phyloP scores from a whole-genome alignment of 2,888 invertebrate species.

The Malthinus seriepunctatus region DNA sequence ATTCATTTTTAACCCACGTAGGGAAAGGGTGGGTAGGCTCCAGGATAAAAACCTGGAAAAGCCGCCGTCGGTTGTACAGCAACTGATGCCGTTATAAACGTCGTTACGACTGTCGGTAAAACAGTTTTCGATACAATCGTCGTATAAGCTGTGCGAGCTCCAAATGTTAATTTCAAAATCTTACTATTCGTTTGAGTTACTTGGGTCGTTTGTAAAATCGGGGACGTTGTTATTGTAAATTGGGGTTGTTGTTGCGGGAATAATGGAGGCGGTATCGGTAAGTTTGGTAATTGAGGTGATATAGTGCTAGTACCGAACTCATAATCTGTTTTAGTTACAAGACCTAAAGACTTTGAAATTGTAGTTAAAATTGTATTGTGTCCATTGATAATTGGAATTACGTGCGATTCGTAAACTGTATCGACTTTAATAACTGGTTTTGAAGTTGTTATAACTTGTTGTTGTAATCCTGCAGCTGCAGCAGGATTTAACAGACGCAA shows the following conservation, averaged over 20 bases:
- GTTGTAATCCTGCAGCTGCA: slow-evolving; percentile 60
- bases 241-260: slow-evolving; percentile 67
- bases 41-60: slow-evolving; percentile 78
- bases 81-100: slow-evolving; percentile 79
- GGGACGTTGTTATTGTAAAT: slow-evolving; percentile 77
- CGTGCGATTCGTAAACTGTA: slow-evolving; percentile 81
- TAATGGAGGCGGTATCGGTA: slow-evolving; percentile 56
- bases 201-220: slow-evolving; percentile 77
- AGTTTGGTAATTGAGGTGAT: slow-evolving; percentile 45
- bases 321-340: slow-evolving; percentile 78
- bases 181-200: slow-evolving; percentile 81
- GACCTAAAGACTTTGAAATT: slow-evolving; percentile 75
- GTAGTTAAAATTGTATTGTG: slow-evolving; percentile 77
- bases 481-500: slow-evolving; percentile 71
- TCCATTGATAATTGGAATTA: slow-evolving; percentile 78
- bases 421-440: slow-evolving; percentile 75
- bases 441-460: slow-evolving; percentile 75
- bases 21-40: slow-evolving; percentile 75
- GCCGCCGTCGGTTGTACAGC: slow-evolving; percentile 69
- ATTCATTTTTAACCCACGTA: slow-evolving; percentile 64
- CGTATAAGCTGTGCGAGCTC: slow-evolving; percentile 88
- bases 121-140: slow-evolving; percentile 83
- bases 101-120: slow-evolving; percentile 81
- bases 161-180: slow-evolving; percentile 83
- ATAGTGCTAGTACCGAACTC: slow-evolving; percentile 73